Percentiles rank a stretch among this genome's conserved stretches.
Conservation (phyloP, 2,888 invertebrate species). For the Mesorhabditis sp. region DNA sequence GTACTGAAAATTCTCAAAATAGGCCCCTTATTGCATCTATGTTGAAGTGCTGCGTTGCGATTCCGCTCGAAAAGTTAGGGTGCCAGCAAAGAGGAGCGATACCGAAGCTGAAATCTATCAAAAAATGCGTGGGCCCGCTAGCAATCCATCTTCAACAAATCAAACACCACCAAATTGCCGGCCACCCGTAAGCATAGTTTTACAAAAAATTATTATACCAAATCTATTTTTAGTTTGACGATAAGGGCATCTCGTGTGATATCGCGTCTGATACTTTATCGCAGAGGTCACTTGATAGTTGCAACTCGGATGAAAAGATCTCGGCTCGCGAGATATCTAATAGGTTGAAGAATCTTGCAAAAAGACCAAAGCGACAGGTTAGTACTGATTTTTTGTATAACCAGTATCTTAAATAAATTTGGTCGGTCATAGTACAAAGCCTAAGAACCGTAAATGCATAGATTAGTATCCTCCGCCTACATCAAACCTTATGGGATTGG, state of each 20-base stretch:
- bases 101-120: slow-evolving; percentile 19
- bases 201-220: not conserved
- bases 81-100: slow-evolving; percentile 17
- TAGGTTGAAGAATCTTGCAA: slow-evolving; percentile 76
- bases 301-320: not conserved
- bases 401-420: too few relatives aligned
- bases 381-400: slow-evolving; percentile 11
- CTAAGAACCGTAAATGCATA: too few relatives aligned
- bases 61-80: slow-evolving; percentile 11
- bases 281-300: not conserved
- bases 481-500: not conserved
- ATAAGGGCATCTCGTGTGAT: not conserved
- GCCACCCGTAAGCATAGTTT: not conserved
- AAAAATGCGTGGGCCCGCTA: slow-evolving; percentile 9
- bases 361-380: slow-evolving; percentile 61
- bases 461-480: too few relatives aligned
- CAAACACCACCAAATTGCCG: not conserved
- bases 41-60: slow-evolving; percentile 73
- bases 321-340: slow-evolving; percentile 80
- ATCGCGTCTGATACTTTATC: not conserved
- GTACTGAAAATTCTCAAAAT: slow-evolving; percentile 14
- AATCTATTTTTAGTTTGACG: not conserved
- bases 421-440: too few relatives aligned
- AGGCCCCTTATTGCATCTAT: slow-evolving; percentile 96
- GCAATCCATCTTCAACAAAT: slow-evolving; percentile 12